phyloP scores from a whole-genome alignment of 2,797 vertebrate genomes.

The Hapalemur alaotrensis region DNA sequence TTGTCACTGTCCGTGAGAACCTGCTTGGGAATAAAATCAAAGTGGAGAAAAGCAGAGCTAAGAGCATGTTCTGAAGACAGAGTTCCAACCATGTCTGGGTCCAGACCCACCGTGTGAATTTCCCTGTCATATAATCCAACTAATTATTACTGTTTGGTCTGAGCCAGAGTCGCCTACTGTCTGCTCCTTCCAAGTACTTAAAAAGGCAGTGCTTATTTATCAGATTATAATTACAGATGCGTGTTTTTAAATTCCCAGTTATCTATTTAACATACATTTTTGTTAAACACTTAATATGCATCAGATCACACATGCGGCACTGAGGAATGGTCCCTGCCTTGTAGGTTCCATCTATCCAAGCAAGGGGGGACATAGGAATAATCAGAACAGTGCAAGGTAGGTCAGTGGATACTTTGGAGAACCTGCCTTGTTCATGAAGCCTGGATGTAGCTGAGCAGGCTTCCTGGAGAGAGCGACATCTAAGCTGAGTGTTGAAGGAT shows the following conservation, averaged over 20 bases:
- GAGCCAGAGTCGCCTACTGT: not conserved
- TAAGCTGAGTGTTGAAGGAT: not conserved
- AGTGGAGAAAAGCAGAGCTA: not conserved
- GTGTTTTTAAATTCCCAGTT: not conserved
- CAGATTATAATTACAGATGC: not conserved
- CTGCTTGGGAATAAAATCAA: not conserved
- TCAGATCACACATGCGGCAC: not conserved
- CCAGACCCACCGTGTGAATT: not conserved
- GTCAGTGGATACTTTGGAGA: not conserved
- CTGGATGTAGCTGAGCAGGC: not conserved
- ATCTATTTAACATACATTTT: not conserved
- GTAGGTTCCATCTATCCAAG: rapidly evolving
- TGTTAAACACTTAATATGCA: too few relatives aligned
- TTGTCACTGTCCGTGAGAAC: rapidly evolving
- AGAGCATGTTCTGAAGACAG: not conserved
- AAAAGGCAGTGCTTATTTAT: not conserved
- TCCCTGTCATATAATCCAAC: not conserved
- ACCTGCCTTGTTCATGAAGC: rapidly evolving
- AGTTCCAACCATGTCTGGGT: too few relatives aligned
- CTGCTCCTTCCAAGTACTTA: not conserved
- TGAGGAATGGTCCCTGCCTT: too few relatives aligned
- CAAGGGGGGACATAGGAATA: rapidly evolving
- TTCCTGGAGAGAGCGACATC: not conserved
- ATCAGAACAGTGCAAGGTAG: too few relatives aligned
- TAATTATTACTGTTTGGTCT: not conserved